Evolutionary conservation across 2,888 invertebrate genomes (phyloP), one percentile per base, ranked within the genome.

Genomic region (Athalia circularis): DNA sequence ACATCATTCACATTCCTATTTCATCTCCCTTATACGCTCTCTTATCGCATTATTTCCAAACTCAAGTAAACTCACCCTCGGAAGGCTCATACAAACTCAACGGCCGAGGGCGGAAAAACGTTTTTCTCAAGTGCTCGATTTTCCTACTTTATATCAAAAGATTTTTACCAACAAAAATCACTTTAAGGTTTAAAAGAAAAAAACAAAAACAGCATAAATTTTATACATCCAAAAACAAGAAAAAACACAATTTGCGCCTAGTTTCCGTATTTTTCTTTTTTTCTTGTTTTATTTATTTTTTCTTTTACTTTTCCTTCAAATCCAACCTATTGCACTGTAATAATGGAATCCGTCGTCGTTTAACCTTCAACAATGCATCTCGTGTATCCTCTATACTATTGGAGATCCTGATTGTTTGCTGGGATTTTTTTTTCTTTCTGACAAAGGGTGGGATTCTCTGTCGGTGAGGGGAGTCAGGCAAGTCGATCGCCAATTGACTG

Each of bases 401-500:
- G 82, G 84, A 82, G 85, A 84, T 82, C 83, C 68, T 84, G 85
- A 87, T 88, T 86, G 87, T 86, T 87, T 85, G 87, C 82, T 84
- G 84, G 85, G 83, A 86, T 87, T 59, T 85, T 85, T 85, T 61
- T 61, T 15, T 61, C 13, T 15, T 29, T 64, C 13, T 29, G 5
- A 75, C 48, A 75, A 64, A 75, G 75, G 75, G 13, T 64, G 5
- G 29, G 72, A 62, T 61, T 9, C 62, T 61, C 52, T 61, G 45
- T 61, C 47, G 64, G 43, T 29, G 68, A 76, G 77, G 80, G 78
- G 81, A 79, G 67, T 80, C 80, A 80, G 79, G 79, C 84, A 82
- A 86, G 85, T 86, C 88, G 86, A 87, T 88, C 88, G 87, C 86
- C 88, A 87, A 88, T 88, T 88, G 88, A 89, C 85, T 87, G 88